These are phyloP conservation scores for Apeira syringaria DNA, from an alignment of 2,888 invertebrate genomes.

Conservation along the genomic window DNA sequence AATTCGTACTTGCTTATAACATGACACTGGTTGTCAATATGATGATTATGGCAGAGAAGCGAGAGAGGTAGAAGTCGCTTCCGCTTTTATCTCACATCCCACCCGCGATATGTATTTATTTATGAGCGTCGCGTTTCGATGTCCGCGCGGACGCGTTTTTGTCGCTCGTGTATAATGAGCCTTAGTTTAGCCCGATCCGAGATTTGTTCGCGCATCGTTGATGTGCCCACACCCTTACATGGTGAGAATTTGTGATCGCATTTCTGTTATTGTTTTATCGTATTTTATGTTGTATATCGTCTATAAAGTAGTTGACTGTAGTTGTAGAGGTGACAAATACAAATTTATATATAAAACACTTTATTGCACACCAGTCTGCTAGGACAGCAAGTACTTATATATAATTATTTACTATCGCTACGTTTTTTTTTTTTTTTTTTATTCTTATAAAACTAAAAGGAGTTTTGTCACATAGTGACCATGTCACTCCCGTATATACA, in stretches of 20 bases:
- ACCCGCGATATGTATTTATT: slow-evolving; percentile 68
- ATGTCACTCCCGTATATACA: too few species aligned
- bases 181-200: slow-evolving; percentile 29
- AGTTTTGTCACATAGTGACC: too few species aligned
- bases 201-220: slow-evolving; percentile 29
- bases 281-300: too few species aligned
- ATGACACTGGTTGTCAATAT: too few species aligned
- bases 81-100: slow-evolving; percentile 26
- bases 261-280: slow-evolving; percentile 25
- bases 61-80: slow-evolving; percentile 2
- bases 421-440: too few species aligned
- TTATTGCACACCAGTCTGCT: too few species aligned
- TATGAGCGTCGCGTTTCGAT: slow-evolving; percentile 70
- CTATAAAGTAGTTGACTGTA: slow-evolving; percentile 10
- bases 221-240: slow-evolving; percentile 27
- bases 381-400: too few species aligned
- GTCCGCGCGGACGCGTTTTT: slow-evolving; percentile 73
- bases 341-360: too few species aligned
- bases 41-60: too few species aligned
- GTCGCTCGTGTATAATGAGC: slow-evolving; percentile 55
- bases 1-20: too few species aligned
- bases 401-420: too few species aligned
- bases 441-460: too few species aligned
- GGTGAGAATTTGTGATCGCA: slow-evolving; percentile 31
- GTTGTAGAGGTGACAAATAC: not conserved